Base-by-base conservation (phyloP, 2,888 invertebrate species). In the Dorcus hopei region DNA sequence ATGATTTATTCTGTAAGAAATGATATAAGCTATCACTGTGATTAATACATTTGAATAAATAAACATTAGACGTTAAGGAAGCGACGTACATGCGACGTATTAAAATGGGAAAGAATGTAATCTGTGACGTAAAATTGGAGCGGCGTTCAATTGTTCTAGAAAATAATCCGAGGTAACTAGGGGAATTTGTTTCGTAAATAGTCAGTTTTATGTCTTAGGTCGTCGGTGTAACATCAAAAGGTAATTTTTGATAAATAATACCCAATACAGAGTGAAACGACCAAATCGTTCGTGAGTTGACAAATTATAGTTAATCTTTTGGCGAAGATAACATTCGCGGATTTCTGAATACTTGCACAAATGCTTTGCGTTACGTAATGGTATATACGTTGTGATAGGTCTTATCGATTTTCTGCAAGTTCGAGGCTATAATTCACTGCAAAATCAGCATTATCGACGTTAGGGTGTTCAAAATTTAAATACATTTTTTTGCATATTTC, bases 181-280 rank as follows among this genome's bases (percentile, higher is more conserved):
- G 59, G 59, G 55, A 56, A 59, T 52, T 59, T 59, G 50, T 52
- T 52, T 59, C 53, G 48, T 53, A 51, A 49, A 59, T 56, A 56
- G 59, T 56, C 59, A 59, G 59, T 59, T 59, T 52, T 48, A 52
- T 56, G 38, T 42, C 48, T 55, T 52, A 52, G 56, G 43, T 52
- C 59, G 52, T 51, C 38, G 52, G 40, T 40, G 39, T 50, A 58
- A 58, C 58, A 58, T 50, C 58, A 50, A 58, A 54, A 53, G 9
- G 54, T 50, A 50, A 49, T 49, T 52, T 52, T 16, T 45, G 45
- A 45, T 19, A 45, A 19, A 6, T 11, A 16, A 45, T 19, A 19
- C 4, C 16, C 3, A 14, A 19, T 9, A 9, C 14, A 19, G 16
- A 16, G 9, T 9, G 23, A 45, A 45, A 45, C 45, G 9, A 4